phyloP scores from a whole-genome alignment of 2,888 invertebrate species.

The Abrostola tripartita region DNA sequence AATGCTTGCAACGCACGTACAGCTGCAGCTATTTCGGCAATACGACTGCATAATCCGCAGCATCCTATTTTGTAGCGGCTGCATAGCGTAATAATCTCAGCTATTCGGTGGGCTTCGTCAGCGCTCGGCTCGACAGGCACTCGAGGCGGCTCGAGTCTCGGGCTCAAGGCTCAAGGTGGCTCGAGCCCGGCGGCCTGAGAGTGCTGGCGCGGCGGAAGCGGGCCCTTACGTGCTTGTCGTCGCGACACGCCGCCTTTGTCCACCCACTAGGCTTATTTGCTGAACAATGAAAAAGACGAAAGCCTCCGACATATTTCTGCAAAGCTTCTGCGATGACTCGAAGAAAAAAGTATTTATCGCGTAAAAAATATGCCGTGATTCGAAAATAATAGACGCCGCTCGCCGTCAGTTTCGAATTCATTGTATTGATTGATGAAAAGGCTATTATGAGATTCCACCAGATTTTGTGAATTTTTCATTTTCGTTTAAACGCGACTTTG shows the following conservation, averaged over 20 bases:
- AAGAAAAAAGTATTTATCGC: conserved; percentile 69
- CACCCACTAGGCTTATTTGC: conserved; percentile 88
- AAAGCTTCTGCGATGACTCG: conserved; percentile 64
- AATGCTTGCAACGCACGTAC: conserved; percentile 33
- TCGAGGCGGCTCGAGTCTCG: conserved; percentile 74
- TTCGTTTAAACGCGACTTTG: conserved; percentile 77
- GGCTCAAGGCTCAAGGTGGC: conserved; percentile 73
- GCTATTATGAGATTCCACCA: conserved; percentile 79
- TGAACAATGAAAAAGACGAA: conserved; percentile 87
- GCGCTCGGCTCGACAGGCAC: conserved; percentile 81
- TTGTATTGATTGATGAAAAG: conserved; percentile 84
- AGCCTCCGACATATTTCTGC: conserved; percentile 77
- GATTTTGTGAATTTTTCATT: conserved; percentile 83
- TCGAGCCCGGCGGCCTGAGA: conserved; percentile 73
- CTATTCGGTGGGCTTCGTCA: conserved; percentile 83
- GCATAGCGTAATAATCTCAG: conserved; percentile 80
- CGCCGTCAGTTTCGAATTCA: conserved; percentile 74
- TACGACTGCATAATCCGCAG: conserved; percentile 69
- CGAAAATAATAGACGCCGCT: conserved; percentile 71
- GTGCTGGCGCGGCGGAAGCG: conserved; percentile 87
- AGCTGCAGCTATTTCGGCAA: conserved; percentile 54
- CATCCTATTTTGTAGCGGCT: conserved; percentile 74
- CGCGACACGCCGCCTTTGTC: conserved; percentile 86
- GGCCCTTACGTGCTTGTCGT: conserved; percentile 84
- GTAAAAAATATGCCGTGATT: conserved; percentile 72